Evolutionary conservation across 2,888 invertebrate species (phyloP).

Genomic region (Xanthia icteritia): DNA sequence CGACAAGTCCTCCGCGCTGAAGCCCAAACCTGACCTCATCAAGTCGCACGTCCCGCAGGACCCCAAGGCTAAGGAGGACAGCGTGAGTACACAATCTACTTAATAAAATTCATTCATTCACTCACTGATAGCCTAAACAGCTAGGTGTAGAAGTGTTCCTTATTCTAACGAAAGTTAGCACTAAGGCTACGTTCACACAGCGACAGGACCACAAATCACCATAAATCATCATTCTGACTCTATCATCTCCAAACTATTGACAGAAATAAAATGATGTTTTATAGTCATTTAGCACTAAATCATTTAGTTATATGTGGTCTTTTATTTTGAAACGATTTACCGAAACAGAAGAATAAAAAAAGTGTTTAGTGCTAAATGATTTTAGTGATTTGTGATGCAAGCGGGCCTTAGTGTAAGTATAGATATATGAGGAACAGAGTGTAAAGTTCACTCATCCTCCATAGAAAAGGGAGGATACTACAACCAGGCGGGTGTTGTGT

Average conservation of each 20-base stretch:
- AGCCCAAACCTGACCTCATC: constrained; percentile 86
- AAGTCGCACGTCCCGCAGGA: constrained; percentile 82
- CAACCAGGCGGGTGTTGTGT: no score
- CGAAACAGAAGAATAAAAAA: no score
- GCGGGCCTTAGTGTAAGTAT: no score
- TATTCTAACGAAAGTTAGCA: no score
- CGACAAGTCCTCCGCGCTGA: constrained; percentile 71
- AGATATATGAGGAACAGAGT: no score
- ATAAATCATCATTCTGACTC: background rate
- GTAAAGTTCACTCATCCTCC: no score
- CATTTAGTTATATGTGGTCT: no score
- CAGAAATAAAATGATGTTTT: background rate
- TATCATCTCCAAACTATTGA: background rate
- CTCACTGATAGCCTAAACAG: background rate
- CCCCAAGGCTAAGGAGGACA: constrained; percentile 84
- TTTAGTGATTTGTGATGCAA: no score
- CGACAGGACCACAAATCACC: background rate
- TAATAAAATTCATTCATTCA: background rate
- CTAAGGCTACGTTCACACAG: no score
- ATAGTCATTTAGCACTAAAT: background rate
- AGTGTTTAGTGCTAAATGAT: no score
- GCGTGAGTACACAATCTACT: constrained; percentile 73
- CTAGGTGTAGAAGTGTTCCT: background rate
- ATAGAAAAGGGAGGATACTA: no score
- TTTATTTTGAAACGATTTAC: no score